These are phyloP conservation scores for Sebastes flavidus DNA, from an alignment of 2,797 vertebrate genomes.

Conservation along the genomic window DNA sequence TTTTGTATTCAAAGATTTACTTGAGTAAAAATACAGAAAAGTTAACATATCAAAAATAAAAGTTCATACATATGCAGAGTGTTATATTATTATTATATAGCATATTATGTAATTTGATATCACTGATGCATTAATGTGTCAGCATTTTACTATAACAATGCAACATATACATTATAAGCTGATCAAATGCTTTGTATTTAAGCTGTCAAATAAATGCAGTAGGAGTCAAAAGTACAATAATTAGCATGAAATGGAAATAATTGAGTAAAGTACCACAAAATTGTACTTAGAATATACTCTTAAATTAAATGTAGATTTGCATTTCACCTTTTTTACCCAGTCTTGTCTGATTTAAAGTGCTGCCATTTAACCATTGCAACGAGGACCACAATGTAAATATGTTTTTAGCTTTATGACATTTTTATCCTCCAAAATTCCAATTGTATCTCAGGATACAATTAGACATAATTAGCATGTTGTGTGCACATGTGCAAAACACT, in stretches of 20 bases:
- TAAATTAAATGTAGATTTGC: neutral
- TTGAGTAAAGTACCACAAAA: neutral
- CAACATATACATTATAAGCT: neutral
- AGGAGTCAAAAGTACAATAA: neutral
- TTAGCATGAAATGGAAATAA: neutral
- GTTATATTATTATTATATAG: neutral
- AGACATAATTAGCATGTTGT: neutral
- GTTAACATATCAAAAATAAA: neutral
- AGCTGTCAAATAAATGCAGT: neutral
- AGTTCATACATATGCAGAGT: neutral
- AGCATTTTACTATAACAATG: neutral
- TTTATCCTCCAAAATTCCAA: neutral
- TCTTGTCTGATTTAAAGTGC: neutral
- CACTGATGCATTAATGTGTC: neutral
- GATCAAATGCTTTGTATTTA: neutral
- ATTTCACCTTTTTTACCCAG: neutral
- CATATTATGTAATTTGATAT: neutral
- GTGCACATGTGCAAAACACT: neutral
- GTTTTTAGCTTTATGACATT: neutral
- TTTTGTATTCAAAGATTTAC: neutral
- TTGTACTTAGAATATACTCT: neutral
- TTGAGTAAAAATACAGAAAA: neutral
- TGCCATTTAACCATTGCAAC: neutral
- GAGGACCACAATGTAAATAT: neutral
- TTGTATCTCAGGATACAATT: too few species aligned